These are phyloP conservation scores for Chrysogorgia sp. DNA, from an alignment of 92 coral and sea anemone species.

Conservation along the genomic window DNA sequence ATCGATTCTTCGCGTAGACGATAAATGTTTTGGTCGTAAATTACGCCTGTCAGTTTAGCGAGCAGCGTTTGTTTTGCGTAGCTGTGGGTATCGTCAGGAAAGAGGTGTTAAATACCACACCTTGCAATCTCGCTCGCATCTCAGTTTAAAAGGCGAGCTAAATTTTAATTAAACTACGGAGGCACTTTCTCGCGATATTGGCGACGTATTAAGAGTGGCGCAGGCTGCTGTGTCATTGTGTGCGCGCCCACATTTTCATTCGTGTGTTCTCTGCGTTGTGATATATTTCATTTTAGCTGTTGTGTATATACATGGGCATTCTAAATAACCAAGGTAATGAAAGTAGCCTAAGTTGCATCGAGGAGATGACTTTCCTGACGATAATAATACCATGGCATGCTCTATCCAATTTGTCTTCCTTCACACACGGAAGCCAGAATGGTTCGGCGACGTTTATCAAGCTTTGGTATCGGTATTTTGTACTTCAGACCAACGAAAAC, in stretches of 20 bases:
- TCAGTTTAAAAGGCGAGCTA: constrained; percentile 1
- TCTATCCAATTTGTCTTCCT: neutral
- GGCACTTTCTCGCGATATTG: neutral
- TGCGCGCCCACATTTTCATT: constrained; percentile 3
- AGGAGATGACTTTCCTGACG: too few species aligned
- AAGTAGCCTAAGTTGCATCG: neutral
- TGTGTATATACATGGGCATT: constrained; percentile 17
- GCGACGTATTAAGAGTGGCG: neutral
- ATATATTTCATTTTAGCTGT: neutral
- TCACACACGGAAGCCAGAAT: neutral
- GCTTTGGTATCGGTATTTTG: neutral
- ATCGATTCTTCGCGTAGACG: neutral
- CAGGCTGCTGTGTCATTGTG: constrained; percentile 19
- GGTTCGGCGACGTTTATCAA: neutral
- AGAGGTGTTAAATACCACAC: constrained; percentile 11
- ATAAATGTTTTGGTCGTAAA: constrained; percentile 23
- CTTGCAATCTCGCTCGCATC: constrained; percentile 5
- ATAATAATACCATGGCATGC: neutral
- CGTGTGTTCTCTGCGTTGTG: neutral
- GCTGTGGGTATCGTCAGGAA: constrained; percentile 1
- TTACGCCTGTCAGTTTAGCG: constrained; percentile 15
- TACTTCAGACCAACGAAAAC: neutral
- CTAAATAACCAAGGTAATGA: neutral
- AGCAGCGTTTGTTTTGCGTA: constrained; percentile 11
- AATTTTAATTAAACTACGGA: constrained; percentile 20